phyloP scores from a whole-genome alignment of 2,797 vertebrate genomes.

The Cossypha caffra region DNA sequence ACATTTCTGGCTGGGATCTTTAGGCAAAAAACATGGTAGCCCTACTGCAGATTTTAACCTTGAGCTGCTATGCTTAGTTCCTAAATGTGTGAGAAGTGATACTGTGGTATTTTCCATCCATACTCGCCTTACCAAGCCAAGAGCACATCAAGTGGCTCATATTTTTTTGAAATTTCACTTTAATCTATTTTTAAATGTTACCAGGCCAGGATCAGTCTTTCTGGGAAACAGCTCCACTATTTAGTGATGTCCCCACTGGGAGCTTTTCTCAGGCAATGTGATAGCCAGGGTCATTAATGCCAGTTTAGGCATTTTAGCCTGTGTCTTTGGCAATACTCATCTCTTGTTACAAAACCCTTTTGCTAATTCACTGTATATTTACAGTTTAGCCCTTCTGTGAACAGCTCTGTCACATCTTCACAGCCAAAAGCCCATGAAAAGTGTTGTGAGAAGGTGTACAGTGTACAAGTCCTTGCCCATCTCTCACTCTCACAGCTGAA shows the following conservation, averaged over 20 bases:
- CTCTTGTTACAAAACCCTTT: not conserved
- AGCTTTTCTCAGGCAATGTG: not conserved
- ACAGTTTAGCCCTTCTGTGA: not conserved
- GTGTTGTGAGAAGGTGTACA: not conserved
- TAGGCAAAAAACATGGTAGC: not conserved
- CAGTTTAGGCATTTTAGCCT: not conserved
- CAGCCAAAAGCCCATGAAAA: rapidly evolving
- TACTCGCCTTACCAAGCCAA: not conserved
- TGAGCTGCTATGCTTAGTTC: rapidly evolving
- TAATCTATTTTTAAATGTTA: not conserved
- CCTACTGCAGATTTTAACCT: not conserved
- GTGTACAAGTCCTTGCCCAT: not conserved
- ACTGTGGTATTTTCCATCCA: not conserved
- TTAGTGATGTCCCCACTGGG: not conserved
- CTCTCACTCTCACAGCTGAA: not conserved
- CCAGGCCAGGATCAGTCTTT: not conserved
- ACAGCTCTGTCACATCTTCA: not conserved
- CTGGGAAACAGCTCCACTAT: not conserved
- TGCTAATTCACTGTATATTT: not conserved
- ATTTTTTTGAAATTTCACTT: not conserved
- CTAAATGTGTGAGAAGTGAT: not conserved
- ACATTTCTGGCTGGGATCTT: not conserved
- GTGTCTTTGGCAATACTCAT: not conserved
- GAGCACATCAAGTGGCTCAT: not conserved
- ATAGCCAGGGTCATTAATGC: not conserved